A percentile compares a stretch with the other conserved stretches of the same genome.
phyloP scores from a whole-genome alignment of 2,113 vertebrate species.

The Oncorhynchus masou region DNA sequence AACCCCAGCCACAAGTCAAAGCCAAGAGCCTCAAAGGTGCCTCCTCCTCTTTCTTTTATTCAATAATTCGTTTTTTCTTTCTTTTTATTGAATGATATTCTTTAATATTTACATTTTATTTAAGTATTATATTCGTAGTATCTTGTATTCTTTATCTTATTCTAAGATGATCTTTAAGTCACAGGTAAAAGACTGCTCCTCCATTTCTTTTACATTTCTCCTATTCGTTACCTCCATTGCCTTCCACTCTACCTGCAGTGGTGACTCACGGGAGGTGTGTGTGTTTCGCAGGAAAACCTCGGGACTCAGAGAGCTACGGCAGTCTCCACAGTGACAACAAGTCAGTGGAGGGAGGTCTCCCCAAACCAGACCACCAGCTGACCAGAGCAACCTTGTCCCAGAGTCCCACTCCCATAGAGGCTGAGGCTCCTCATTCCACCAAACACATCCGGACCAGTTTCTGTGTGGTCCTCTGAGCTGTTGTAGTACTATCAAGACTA shows the following conservation, averaged over 20 bases:
- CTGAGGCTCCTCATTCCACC: neutral
- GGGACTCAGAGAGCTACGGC: slow-evolving; percentile 3
- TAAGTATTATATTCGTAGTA: too few relatives aligned
- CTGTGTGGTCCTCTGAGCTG: neutral
- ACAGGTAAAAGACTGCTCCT: too few relatives aligned
- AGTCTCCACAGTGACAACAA: neutral
- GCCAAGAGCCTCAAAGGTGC: neutral
- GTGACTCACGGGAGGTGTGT: neutral
- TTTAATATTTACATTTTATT: too few relatives aligned
- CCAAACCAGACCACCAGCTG: neutral
- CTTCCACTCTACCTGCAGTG: neutral
- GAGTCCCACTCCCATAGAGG: neutral
- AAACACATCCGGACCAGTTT: slow-evolving; percentile 1
- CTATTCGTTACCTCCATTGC: neutral
- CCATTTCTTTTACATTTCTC: neutral
- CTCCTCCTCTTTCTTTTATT: too few relatives aligned
- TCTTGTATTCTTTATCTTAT: too few relatives aligned
- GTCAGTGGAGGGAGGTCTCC: neutral
- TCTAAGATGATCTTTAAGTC: too few relatives aligned
- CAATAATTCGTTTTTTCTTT: too few relatives aligned
- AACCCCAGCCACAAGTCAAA: neutral
- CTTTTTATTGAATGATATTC: too few relatives aligned
- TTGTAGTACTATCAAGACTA: neutral
- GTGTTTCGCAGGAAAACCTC: neutral
- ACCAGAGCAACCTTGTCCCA: neutral